Conservation (phyloP, 2,797 vertebrate species). For the Thalassophryne amazonica region DNA sequence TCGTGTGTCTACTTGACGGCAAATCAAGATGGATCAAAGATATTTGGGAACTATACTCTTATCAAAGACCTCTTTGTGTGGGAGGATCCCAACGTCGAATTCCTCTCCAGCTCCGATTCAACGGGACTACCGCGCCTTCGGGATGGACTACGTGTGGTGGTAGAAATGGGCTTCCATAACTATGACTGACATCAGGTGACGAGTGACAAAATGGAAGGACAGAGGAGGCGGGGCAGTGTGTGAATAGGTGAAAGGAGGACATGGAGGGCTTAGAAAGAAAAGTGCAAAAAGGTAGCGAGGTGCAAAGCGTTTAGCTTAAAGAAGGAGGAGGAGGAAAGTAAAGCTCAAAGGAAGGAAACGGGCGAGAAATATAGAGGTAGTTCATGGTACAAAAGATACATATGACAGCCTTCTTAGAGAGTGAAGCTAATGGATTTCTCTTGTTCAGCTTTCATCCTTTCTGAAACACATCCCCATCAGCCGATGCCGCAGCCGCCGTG, state of each 20-base stretch:
- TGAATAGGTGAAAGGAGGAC: background rate
- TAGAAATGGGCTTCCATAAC: no score
- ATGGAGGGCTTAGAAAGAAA: background rate
- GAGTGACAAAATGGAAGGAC: background rate
- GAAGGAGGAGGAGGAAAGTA: background rate
- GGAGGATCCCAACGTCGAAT: no score
- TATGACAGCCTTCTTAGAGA: conserved; percentile 22
- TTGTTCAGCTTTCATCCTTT: conserved; percentile 41
- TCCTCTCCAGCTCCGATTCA: no score
- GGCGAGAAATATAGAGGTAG: conserved; percentile 14
- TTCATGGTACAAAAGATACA: conserved; percentile 42
- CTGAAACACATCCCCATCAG: conserved; percentile 31
- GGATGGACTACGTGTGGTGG: no score
- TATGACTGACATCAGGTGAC: background rate
- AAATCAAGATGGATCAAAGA: no score
- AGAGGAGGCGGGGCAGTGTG: background rate
- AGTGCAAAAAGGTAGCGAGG: conserved; percentile 20
- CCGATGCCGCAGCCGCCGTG: background rate
- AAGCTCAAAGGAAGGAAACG: conserved; percentile 1
- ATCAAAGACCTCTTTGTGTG: no score
- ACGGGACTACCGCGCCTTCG: no score
- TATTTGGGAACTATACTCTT: no score
- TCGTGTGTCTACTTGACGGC: no score
- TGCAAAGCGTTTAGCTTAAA: conserved; percentile 16
- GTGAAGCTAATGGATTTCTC: conserved; percentile 59